phyloP scores from a whole-genome alignment of 2,888 invertebrate genomes.

The Blastobasis adustella region DNA sequence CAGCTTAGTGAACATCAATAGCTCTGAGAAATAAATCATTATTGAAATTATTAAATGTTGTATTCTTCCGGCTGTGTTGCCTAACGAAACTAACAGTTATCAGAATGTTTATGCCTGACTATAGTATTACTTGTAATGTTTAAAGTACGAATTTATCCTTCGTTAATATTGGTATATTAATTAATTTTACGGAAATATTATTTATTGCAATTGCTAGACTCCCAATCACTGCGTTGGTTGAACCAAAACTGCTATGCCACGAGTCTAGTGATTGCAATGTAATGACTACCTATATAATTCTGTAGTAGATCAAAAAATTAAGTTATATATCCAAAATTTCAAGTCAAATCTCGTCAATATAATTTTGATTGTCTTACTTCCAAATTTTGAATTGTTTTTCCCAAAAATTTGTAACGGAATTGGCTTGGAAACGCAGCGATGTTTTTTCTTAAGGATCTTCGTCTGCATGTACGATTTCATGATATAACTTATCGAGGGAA shows the following conservation, averaged over 20 bases:
- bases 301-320: too few species aligned
- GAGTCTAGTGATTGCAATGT: too few species aligned
- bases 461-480: not conserved
- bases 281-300: too few species aligned
- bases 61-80: constrained; percentile 43
- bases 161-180: not conserved
- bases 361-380: too few species aligned
- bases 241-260: too few species aligned
- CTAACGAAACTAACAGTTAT: constrained; percentile 6
- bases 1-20: constrained; percentile 75
- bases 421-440: constrained; percentile 1
- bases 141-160: not conserved
- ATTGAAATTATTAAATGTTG: constrained; percentile 72
- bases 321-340: too few species aligned
- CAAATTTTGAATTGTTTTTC: not conserved
- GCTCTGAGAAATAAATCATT: constrained; percentile 72
- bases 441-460: not conserved
- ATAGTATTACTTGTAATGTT: not conserved
- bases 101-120: not conserved
- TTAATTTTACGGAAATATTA: too few species aligned
- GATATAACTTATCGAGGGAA: too few species aligned
- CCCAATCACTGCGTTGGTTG: too few species aligned
- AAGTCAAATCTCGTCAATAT: too few species aligned
- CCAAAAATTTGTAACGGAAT: constrained; percentile 1
- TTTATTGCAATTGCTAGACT: too few species aligned